Conservation (phyloP, 2,797 vertebrate species). For the Triplophysa bombifrons region DNA sequence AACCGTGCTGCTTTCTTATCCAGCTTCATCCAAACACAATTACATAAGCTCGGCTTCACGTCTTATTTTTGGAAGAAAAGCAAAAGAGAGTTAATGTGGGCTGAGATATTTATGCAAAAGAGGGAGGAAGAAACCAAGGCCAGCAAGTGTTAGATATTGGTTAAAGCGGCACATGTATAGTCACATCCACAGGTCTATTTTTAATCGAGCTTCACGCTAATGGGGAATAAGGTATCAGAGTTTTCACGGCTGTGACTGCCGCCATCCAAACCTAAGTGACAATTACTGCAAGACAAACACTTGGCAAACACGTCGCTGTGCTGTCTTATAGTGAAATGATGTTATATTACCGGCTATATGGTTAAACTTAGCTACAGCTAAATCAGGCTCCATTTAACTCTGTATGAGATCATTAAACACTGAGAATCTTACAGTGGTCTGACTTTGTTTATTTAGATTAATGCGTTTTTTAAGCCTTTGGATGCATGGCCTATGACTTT, state of each 20-base stretch:
- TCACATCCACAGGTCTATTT: conserved; percentile 56
- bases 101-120: conserved; percentile 60
- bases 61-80: conserved; percentile 48
- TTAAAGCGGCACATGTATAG: conserved; percentile 47
- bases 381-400: conserved; percentile 28
- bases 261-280: neutral
- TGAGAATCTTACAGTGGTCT: conserved; percentile 11
- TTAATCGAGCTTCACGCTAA: conserved; percentile 35
- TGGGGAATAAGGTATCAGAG: conserved; percentile 22
- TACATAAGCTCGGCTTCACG: conserved; percentile 44
- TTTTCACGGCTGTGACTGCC: conserved; percentile 3
- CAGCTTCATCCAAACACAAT: conserved; percentile 40
- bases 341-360: conserved; percentile 8
- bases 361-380: neutral
- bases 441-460: conserved; percentile 29
- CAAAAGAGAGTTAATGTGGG: conserved; percentile 53
- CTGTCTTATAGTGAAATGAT: neutral
- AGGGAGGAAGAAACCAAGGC: conserved; percentile 55
- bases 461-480: neutral
- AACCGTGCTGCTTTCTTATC: conserved; percentile 41
- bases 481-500: neutral
- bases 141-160: conserved; percentile 53
- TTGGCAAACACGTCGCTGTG: neutral
- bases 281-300: conserved; percentile 4
- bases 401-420: conserved; percentile 33